Evolutionary conservation across 2,113 vertebrate species (phyloP).

Genomic region (Pangasianodon hypophthalmus): DNA sequence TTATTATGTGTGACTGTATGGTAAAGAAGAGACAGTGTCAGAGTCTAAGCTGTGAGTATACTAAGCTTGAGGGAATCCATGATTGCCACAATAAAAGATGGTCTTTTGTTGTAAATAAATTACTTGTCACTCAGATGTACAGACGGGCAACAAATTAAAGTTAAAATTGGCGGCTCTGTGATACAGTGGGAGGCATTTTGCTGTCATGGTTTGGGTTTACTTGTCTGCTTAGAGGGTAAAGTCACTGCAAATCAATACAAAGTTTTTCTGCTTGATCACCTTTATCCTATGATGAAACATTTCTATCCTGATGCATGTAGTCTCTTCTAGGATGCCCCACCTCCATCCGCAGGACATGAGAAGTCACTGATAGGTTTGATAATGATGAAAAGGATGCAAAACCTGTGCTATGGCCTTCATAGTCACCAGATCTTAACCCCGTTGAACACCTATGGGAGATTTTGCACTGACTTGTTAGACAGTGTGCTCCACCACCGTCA

Average conservation of each 20-base stretch:
- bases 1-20: neutral
- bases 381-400: neutral
- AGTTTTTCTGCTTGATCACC: neutral
- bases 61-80: neutral
- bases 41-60: neutral
- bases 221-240: neutral
- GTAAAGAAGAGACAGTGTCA: neutral
- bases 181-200: neutral
- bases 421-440: neutral
- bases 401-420: neutral
- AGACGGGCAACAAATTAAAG: neutral
- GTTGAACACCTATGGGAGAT: neutral
- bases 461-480: neutral
- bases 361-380: neutral
- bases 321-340: neutral
- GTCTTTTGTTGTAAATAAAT: slow-evolving; percentile 7
- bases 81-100: neutral
- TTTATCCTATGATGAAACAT: neutral
- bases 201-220: neutral
- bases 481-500: neutral
- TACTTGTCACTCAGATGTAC: neutral
- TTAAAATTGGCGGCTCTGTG: neutral
- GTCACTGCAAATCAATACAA: neutral
- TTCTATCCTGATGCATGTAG: neutral
- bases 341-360: neutral